Percentiles rank a stretch among this genome's conserved stretches.
Evolutionary conservation across 53 echinoderm and acorn worm species (phyloP).

Genomic region (Actinopyga echinites): DNA sequence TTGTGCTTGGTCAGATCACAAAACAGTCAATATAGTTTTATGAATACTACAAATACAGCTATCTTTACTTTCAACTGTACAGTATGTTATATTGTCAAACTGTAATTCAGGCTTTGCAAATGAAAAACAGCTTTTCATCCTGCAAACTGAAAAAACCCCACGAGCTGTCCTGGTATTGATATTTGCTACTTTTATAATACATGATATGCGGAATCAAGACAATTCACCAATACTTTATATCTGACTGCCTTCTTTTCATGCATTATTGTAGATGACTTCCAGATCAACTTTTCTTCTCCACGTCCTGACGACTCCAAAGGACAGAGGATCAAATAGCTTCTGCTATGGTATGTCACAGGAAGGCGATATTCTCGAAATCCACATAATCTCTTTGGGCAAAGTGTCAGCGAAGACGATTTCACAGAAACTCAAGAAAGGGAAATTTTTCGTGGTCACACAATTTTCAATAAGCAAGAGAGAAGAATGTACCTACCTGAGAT

Average conservation of each 20-base stretch:
- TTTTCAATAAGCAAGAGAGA: background rate
- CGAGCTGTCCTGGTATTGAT: too few species aligned
- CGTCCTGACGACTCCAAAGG: background rate
- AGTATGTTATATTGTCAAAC: too few species aligned
- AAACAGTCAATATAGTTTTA: background rate
- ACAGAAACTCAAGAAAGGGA: background rate
- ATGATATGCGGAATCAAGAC: too few species aligned
- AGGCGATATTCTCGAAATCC: background rate
- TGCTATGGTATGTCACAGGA: background rate
- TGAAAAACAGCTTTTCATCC: too few species aligned
- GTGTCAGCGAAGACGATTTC: background rate
- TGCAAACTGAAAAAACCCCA: too few species aligned
- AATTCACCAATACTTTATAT: too few species aligned
- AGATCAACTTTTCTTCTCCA: background rate
- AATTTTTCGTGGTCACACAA: background rate
- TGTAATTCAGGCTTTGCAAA: too few species aligned
- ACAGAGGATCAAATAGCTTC: background rate
- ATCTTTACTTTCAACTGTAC: too few species aligned
- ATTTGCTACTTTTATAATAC: too few species aligned
- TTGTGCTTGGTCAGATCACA: constrained; percentile 20
- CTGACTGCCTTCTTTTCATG: too few species aligned
- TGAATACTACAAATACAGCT: too few species aligned
- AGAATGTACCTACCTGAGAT: constrained; percentile 10
- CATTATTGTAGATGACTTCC: constrained; percentile 3
- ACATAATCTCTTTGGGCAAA: background rate